These are phyloP conservation scores for Macrostomum lignano DNA, from an alignment of 1,140 invertebrate genomes.

Conservation along the genomic window DNA sequence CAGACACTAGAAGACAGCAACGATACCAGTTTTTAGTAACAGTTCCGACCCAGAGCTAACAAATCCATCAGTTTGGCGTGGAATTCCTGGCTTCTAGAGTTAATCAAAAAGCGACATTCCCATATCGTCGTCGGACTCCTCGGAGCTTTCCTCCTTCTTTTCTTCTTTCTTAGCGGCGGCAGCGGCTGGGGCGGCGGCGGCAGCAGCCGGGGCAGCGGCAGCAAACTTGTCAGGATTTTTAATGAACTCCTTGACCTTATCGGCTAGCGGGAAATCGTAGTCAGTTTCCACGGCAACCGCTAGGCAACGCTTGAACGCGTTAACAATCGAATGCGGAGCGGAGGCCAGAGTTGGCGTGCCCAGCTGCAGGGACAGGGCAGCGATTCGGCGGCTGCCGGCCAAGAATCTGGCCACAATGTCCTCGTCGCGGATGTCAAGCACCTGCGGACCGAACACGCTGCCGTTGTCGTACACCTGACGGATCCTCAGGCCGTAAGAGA, in stretches of 20 bases:
- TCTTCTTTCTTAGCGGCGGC: conserved; percentile 39
- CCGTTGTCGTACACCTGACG: conserved; percentile 69
- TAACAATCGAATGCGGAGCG: conserved; percentile 75
- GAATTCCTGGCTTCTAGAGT: too few relatives aligned
- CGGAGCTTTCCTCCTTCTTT: conserved; percentile 42
- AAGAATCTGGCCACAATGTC: conserved; percentile 65
- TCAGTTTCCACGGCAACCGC: conserved; percentile 81
- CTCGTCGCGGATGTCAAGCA: conserved; percentile 87
- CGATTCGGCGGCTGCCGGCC: conserved; percentile 31
- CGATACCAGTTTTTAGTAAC: too few relatives aligned
- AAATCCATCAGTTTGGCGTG: too few relatives aligned
- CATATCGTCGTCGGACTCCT: conserved; percentile 57
- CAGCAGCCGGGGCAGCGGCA: conserved; percentile 30
- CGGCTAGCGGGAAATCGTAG: conserved; percentile 67
- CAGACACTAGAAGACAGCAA: too few relatives aligned
- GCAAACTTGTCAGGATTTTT: conserved; percentile 75
- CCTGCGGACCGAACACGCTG: conserved; percentile 74
- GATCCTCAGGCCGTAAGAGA: conserved; percentile 83
- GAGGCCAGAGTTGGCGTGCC: conserved; percentile 84
- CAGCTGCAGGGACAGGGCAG: conserved; percentile 65
- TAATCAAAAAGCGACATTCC: conserved; percentile 36
- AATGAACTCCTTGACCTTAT: conserved; percentile 34
- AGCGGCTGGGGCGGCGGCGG: conserved; percentile 34
- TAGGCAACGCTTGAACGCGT: conserved; percentile 89
- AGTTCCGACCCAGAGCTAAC: too few relatives aligned